These are phyloP conservation scores for Cyprinella venusta DNA, from an alignment of 2,797 vertebrate genomes.

Conservation along the genomic window DNA sequence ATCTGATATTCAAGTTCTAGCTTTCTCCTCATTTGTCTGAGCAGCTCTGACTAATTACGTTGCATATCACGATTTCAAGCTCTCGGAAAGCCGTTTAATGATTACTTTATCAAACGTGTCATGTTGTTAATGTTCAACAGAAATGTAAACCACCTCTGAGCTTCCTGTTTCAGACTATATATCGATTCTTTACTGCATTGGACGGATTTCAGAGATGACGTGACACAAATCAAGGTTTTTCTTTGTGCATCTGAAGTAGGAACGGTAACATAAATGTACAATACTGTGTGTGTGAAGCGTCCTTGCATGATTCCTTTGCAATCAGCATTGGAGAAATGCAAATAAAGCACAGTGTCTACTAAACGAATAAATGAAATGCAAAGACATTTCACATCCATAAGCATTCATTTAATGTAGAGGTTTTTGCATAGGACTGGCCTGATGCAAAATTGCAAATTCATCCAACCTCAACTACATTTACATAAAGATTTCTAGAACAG, in stretches of 20 bases:
- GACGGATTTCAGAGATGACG: not conserved
- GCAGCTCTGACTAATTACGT: slow-evolving; percentile 21
- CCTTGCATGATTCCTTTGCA: not conserved
- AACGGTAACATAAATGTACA: not conserved
- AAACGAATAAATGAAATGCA: slow-evolving; percentile 9
- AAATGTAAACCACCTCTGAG: slow-evolving; percentile 23
- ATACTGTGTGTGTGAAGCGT: not conserved
- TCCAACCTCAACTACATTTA: slow-evolving; percentile 35
- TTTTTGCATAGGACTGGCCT: slow-evolving; percentile 29
- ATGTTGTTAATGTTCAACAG: slow-evolving; percentile 32
- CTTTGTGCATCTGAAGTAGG: not conserved
- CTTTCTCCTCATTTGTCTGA: not conserved
- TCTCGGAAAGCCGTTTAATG: not conserved
- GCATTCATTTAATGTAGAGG: slow-evolving; percentile 2
- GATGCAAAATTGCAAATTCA: slow-evolving; percentile 32
- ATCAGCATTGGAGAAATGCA: not conserved
- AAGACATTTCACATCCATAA: not conserved
- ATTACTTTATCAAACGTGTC: slow-evolving; percentile 17
- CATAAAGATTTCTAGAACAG: slow-evolving; percentile 18
- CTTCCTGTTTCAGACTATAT: not conserved
- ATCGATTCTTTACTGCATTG: slow-evolving; percentile 12
- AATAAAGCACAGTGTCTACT: not conserved
- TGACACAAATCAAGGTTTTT: not conserved
- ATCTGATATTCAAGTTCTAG: slow-evolving; percentile 5
- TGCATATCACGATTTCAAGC: slow-evolving; percentile 13